Conservation (phyloP, 2,113 vertebrate species). For the Heterotis niloticus region DNA sequence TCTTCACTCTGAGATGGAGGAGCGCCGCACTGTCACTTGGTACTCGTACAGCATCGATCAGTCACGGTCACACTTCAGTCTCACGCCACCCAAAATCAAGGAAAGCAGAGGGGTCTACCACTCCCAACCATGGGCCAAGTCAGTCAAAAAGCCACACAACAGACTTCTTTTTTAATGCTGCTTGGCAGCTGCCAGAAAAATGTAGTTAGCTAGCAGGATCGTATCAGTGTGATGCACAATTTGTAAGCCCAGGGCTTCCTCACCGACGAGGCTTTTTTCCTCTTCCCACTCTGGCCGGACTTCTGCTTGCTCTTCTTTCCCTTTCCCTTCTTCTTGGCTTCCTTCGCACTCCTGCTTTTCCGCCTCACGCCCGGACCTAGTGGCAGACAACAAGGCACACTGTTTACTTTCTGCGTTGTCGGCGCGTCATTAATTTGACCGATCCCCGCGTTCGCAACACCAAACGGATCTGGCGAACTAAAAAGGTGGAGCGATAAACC, state of each 20-base stretch:
- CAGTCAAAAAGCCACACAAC: not conserved
- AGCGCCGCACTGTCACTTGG: not conserved
- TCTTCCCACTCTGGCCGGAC: conserved; percentile 80
- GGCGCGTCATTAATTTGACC: not conserved
- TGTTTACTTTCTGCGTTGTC: not conserved
- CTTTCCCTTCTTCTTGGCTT: conserved; percentile 85
- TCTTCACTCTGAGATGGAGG: conserved; percentile 80
- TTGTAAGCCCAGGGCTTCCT: conserved; percentile 33
- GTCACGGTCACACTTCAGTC: too few relatives aligned
- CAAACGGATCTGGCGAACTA: not conserved
- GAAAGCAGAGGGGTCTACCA: not conserved
- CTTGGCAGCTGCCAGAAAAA: not conserved
- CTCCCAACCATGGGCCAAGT: not conserved
- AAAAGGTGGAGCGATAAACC: not conserved
- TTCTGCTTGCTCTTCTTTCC: conserved; percentile 89
- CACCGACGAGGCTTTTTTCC: conserved; percentile 94
- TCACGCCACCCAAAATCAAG: not conserved
- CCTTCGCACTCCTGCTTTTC: conserved; percentile 81
- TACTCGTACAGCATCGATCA: not conserved
- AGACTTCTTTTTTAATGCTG: not conserved
- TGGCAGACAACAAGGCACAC: conserved; percentile 30
- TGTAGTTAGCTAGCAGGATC: not conserved
- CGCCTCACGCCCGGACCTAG: conserved; percentile 87
- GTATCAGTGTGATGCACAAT: too few relatives aligned
- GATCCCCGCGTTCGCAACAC: not conserved